Percentiles rank a stretch among this genome's conserved stretches.
These are phyloP conservation scores for Lophotriccus pileatus DNA, from an alignment of 2,797 vertebrate species.

Conservation along the genomic window DNA sequence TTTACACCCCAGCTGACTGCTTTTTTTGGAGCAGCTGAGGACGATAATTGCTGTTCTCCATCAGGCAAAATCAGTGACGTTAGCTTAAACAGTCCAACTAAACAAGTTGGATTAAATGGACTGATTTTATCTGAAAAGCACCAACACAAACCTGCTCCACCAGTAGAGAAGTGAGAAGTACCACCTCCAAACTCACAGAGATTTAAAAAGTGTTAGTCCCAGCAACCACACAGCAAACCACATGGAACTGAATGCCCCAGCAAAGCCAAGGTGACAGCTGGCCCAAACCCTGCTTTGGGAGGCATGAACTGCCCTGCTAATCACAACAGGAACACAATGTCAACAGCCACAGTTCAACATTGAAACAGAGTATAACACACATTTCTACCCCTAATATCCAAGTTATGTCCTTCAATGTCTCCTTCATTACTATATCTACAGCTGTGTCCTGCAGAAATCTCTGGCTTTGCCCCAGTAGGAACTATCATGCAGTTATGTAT, in stretches of 20 bases:
- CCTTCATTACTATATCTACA: neutral
- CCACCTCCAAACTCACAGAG: neutral
- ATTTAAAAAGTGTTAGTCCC: neutral
- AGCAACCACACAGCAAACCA: rapidly evolving
- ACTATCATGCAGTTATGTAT: neutral
- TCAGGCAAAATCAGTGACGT: neutral
- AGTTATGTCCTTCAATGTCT: neutral
- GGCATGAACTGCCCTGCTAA: neutral
- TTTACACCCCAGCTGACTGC: neutral
- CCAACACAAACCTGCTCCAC: neutral
- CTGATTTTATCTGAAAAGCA: neutral
- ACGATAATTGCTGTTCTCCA: neutral
- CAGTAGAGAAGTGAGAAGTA: neutral
- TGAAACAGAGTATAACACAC: neutral
- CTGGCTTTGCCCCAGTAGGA: neutral
- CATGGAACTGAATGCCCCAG: neutral
- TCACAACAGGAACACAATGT: neutral
- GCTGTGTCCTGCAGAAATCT: neutral
- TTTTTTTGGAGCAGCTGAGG: neutral
- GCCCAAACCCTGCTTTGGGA: neutral
- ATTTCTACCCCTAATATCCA: neutral
- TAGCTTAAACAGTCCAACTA: neutral
- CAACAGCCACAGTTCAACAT: rapidly evolving
- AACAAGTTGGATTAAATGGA: neutral
- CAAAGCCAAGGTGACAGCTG: neutral